phyloP scores from a whole-genome alignment of 2,797 vertebrate genomes.

The Coilia nasus region DNA sequence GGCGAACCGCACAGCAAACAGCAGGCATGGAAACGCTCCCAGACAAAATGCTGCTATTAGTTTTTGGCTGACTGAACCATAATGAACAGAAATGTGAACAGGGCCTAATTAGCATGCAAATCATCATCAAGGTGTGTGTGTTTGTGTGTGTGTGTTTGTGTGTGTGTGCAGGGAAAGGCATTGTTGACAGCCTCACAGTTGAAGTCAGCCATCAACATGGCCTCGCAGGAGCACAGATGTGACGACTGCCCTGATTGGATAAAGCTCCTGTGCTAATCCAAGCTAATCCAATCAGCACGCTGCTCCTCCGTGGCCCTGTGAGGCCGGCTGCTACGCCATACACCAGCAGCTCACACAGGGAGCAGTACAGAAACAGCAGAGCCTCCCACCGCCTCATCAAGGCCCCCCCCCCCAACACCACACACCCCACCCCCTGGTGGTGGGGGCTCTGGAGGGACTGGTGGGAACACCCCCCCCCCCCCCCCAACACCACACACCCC shows the following conservation, averaged over 20 bases:
- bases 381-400: neutral
- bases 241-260: conserved; percentile 34
- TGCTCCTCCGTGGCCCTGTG: conserved; percentile 26
- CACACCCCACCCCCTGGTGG: neutral
- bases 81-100: neutral
- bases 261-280: conserved; percentile 41
- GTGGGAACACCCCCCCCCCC: no score
- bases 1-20: neutral
- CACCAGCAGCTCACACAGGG: neutral
- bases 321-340: neutral
- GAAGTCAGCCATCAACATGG: conserved; percentile 4
- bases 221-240: conserved; percentile 8
- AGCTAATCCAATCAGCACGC: conserved; percentile 44
- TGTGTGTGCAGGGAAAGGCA: neutral
- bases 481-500: no score
- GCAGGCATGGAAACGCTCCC: neutral
- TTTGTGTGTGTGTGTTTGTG: neutral
- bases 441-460: neutral
- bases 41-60: neutral
- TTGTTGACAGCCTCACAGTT: conserved; percentile 2
- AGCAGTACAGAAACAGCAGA: neutral
- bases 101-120: neutral
- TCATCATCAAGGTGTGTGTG: no score
- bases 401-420: no score
- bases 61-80: neutral